Base-by-base conservation (phyloP, 2,797 vertebrate species). In the Tympanoctomys barrerae region DNA sequence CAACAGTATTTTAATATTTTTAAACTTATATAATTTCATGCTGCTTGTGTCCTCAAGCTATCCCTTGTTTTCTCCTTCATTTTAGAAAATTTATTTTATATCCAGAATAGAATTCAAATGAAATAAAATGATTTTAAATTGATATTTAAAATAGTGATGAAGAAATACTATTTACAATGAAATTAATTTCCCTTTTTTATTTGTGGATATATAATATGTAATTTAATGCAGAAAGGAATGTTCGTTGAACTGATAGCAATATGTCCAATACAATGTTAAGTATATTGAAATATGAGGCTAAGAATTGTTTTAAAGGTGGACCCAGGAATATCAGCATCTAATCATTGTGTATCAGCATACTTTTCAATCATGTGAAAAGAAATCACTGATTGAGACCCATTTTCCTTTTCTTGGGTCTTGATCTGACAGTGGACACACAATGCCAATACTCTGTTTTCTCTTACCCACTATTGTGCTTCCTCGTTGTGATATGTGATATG, bases 371-470 rank as follows among this genome's bases (percentile, higher is more conserved):
- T 77, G 97, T 61, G 39, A 95, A 94, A 94, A 94, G 71, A 89
- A 95, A 96, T 42, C 79, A 86, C 73, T 46, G 18, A n/a, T 75
- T 11, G 26, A 93, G 10, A 89, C 70, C 33, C 0, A 2, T 96
- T 98, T 97, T 95, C 68, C 16, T 82, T 31, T 96, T 96, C n/a
- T 96, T 97, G 66, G 70, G 95, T 84, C 36, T 54, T 94, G 13
- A 61, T 94, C 95, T 46, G 24, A 46, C 8, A 46, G n/a, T 82
- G 1, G 0, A 33, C 87, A 9, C 46, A 71, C 2, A 16, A 61
- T 64, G 54, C 81, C 91, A 96, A 95, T 89, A 87, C 64, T 42
- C 26, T 90, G 97, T 80, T 97, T 28, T 1, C 33, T 95, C 90
- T 87, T n/a, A 42, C 42, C 42, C 42, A 70, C 85, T 28, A 19